These are phyloP conservation scores for Octodonta nipae DNA, from an alignment of 2,888 invertebrate species.

Conservation along the genomic window DNA sequence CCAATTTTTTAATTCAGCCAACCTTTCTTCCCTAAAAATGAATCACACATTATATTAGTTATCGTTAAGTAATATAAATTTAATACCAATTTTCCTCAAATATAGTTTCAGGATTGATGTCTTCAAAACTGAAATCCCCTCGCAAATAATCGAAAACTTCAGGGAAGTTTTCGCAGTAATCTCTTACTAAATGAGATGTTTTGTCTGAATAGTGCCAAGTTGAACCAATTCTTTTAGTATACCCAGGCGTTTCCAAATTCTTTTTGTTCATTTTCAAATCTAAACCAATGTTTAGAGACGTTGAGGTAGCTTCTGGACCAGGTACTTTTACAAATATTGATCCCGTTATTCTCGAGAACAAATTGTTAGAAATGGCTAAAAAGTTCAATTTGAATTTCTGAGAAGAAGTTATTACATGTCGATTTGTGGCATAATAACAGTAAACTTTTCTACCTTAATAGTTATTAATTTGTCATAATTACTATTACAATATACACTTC, in stretches of 20 bases:
- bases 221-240: conserved; percentile 55
- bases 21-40: conserved; percentile 37
- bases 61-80: not conserved
- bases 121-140: conserved; percentile 37
- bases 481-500: no score
- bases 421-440: no score
- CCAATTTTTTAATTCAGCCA: conserved; percentile 46
- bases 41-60: not conserved
- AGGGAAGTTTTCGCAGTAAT: conserved; percentile 60
- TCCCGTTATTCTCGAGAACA: conserved; percentile 78
- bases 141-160: conserved; percentile 53
- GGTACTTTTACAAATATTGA: conserved; percentile 51
- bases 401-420: no score
- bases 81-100: conserved; percentile 35
- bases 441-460: no score
- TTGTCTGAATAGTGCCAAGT: conserved; percentile 73
- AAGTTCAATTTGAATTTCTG: conserved; percentile 10
- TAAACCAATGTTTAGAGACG: conserved; percentile 70
- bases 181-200: conserved; percentile 53
- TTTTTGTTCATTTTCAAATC: conserved; percentile 80
- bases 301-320: conserved; percentile 22
- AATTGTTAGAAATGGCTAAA: conserved; percentile 50
- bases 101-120: conserved; percentile 54
- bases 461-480: no score
- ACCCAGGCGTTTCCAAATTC: conserved; percentile 66